Evolutionary conservation across 2,113 vertebrate species (phyloP), one percentile per base, ranked within the genome.

Genomic region (Myrmecophaga tridactyla): DNA sequence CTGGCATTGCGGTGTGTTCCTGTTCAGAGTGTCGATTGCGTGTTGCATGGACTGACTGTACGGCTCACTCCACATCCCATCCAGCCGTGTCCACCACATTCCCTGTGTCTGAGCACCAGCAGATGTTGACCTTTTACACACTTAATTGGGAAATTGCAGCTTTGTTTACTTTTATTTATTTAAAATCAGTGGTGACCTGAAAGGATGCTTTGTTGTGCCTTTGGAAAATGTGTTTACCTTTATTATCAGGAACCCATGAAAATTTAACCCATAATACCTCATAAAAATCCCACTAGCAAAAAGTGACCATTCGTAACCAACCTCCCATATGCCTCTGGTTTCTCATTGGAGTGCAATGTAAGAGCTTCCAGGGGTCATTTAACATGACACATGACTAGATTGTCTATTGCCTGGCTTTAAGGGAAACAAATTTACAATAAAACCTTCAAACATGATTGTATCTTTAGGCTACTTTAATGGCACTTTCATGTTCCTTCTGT

Each of bases 121-220:
- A 99, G 98, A 98, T 98, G 98, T 98, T 98, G 98, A 98, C 98
- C 98, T 98, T 98, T 98, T 98, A 98, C 98, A 98, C 97, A 97
- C 97, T 98, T 98, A 98, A 97, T 97, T 92, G 96, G 97, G 98
- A 98, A 98, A 98, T 97, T 96, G 97, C 97, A 98, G 91, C 89
- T 92, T 56, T 94, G 85, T 97, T 87, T 94, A 53, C 56, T 73
- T 89, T 81, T 82, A 41, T 90, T 90, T 92, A 46, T 94, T 95
- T 76, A 15, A 96, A 96, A 97, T 96, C 88, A 80, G 92, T 75
- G 97, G 84, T 98, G 97, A 97, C 95, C 97, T 97, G 97, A 98
- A 98, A 98, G 98, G 98, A 99, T 98, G 98, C 97, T 92, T 97
- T 95, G 70, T 97, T 97, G 96, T 97, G 97, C 97, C 97, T 97